Evolutionary conservation across 2,113 vertebrate genomes (phyloP), one percentile per base, ranked within the genome.

Genomic region (Macquaria australasica): DNA sequence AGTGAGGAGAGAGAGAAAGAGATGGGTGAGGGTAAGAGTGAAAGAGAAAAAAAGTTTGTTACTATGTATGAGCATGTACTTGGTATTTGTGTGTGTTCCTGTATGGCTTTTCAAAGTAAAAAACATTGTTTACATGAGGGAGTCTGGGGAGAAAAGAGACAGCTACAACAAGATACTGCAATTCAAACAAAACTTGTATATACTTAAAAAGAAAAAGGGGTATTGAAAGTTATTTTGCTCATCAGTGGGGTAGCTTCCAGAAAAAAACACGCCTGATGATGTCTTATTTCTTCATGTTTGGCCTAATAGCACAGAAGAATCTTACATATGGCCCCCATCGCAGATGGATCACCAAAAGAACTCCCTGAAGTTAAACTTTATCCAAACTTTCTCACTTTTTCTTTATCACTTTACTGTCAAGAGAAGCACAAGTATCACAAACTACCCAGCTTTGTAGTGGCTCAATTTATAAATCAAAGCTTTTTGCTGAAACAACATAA

Each of bases 401-500:
- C 28, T 72, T 60, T 8, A 67, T 75, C 43, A 20, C 55, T 67
- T 48, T 43, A 7, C 3, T 80, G 77, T 66, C 56, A 45, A 45
- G 71, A 86, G 70, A 59, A 67, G 48, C 39, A 8, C 25, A 64
- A 20, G 56, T 20, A 81, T 71, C 48, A 77, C 53, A 84, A 72
- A 60, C 28, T 16, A 43, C n/a, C 4, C 21, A 5, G 55, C 55
- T 59, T 62, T 76, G 53, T 69, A 25, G 72, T 21, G 45, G 34
- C 63, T 85, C 79, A 48, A 66, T 82, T 70, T 71, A 84, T 66
- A 60, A 56, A 81, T 71, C 77, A 72, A 69, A 72, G 59, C 23
- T 50, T 83, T 81, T 77, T 70, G 76, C 79, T 85, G 76, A 77
- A 77, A 66, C 21, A 62, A 69, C 82, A 78, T 48, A 76, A 81